phyloP scores from a whole-genome alignment of 2,797 vertebrate genomes.

The Liasis olivaceus region DNA sequence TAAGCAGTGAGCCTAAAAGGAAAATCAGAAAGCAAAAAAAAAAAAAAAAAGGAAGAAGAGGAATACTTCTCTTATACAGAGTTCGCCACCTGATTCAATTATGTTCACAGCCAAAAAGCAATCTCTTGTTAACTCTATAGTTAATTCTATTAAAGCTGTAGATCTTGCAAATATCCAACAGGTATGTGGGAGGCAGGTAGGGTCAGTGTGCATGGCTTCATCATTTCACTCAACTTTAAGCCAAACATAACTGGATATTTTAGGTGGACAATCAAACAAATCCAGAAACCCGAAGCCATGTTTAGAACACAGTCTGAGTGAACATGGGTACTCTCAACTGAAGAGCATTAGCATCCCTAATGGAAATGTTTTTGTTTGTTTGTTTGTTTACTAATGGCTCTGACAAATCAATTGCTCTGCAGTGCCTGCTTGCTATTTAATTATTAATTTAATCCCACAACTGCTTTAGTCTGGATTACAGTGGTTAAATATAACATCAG shows the following conservation, averaged over 20 bases:
- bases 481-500: conserved; percentile 63
- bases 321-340: background rate
- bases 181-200: background rate
- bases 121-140: too few relatives aligned
- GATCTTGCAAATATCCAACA: background rate
- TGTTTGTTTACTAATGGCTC: conserved; percentile 68
- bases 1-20: too few relatives aligned
- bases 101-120: too few relatives aligned
- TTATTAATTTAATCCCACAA: conserved; percentile 69
- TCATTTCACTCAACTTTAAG: too few relatives aligned
- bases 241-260: background rate
- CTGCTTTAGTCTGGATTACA: conserved; percentile 63
- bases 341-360: conserved; percentile 66
- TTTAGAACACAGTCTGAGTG: background rate
- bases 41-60: too few relatives aligned
- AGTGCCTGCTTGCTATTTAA: conserved; percentile 70
- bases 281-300: background rate
- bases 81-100: too few relatives aligned
- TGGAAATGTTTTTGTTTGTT: conserved; percentile 77
- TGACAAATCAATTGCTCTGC: conserved; percentile 64
- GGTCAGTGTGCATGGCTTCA: too few relatives aligned
- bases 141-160: too few relatives aligned
- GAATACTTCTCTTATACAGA: too few relatives aligned
- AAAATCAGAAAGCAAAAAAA: too few relatives aligned
- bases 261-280: background rate